These are phyloP conservation scores for Cataglyphis cursor DNA, from an alignment of 2,888 invertebrate genomes.

Conservation along the genomic window DNA sequence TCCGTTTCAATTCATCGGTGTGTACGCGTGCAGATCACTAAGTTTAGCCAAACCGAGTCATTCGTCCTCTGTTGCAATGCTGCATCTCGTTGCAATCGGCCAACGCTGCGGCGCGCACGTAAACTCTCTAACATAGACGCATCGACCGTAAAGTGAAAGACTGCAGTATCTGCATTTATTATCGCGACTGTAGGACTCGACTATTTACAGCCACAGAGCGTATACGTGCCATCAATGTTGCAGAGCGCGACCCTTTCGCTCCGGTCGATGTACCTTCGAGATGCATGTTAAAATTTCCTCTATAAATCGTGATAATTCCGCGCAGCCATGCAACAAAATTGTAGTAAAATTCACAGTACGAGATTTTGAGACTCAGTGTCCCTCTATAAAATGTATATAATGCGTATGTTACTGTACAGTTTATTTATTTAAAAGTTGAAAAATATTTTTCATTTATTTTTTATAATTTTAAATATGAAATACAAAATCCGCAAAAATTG, in stretches of 20 bases:
- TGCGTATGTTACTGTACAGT: background rate
- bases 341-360: background rate
- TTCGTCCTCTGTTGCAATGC: constrained; percentile 18
- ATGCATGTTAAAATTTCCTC: background rate
- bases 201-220: constrained; percentile 45
- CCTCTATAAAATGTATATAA: background rate
- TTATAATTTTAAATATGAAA: background rate
- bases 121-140: constrained; percentile 32
- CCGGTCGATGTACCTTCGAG: constrained; percentile 37
- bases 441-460: background rate
- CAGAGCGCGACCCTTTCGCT: constrained; percentile 1
- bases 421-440: background rate
- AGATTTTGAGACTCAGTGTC: background rate
- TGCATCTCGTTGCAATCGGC: constrained; percentile 39
- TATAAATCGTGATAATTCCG: constrained; percentile 11
- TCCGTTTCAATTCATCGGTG: constrained; percentile 37
- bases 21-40: background rate
- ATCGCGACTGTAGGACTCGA: constrained; percentile 23
- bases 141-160: constrained; percentile 53
- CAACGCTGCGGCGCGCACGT: constrained; percentile 11
- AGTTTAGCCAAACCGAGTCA: background rate
- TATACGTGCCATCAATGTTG: constrained; percentile 8
- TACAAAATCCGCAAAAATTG: background rate
- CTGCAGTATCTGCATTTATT: constrained; percentile 44
- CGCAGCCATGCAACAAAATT: constrained; percentile 6